phyloP scores from a whole-genome alignment of 2,113 vertebrate genomes.

The Chaetodon trifascialis region DNA sequence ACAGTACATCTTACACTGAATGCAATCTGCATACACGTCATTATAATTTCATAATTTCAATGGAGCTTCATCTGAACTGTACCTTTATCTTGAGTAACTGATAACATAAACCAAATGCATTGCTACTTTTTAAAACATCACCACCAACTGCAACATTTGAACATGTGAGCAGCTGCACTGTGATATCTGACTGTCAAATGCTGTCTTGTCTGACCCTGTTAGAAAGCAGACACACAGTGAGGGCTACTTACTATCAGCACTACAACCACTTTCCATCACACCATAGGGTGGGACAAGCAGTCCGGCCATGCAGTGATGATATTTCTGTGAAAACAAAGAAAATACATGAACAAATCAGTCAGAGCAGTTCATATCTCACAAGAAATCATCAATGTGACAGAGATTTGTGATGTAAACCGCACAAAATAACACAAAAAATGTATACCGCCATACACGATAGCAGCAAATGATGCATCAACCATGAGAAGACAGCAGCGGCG shows the following conservation, averaged over 20 bases:
- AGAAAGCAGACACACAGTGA: too few species aligned
- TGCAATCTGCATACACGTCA: background rate
- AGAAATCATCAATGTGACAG: background rate
- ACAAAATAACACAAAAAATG: background rate
- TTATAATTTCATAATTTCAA: background rate
- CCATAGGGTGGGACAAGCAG: slow-evolving; percentile 96
- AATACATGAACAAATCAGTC: slow-evolving; percentile 47
- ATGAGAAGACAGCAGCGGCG: background rate
- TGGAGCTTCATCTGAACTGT: background rate
- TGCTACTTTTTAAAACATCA: too few species aligned
- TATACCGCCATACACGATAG: background rate
- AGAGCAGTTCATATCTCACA: slow-evolving; percentile 6
- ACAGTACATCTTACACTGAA: background rate
- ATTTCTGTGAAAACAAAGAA: slow-evolving; percentile 87
- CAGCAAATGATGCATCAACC: background rate
- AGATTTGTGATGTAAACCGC: background rate
- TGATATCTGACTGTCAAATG: background rate
- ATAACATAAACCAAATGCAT: background rate
- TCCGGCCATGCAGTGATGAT: slow-evolving; percentile 95
- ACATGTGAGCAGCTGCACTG: background rate
- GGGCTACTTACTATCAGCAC: slow-evolving; percentile 93
- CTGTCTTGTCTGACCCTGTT: too few species aligned
- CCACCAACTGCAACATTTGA: background rate
- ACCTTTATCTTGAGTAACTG: background rate
- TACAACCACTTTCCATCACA: slow-evolving; percentile 94